phyloP scores from a whole-genome alignment of 2,888 invertebrate species.

The Ophioninae sp. region DNA sequence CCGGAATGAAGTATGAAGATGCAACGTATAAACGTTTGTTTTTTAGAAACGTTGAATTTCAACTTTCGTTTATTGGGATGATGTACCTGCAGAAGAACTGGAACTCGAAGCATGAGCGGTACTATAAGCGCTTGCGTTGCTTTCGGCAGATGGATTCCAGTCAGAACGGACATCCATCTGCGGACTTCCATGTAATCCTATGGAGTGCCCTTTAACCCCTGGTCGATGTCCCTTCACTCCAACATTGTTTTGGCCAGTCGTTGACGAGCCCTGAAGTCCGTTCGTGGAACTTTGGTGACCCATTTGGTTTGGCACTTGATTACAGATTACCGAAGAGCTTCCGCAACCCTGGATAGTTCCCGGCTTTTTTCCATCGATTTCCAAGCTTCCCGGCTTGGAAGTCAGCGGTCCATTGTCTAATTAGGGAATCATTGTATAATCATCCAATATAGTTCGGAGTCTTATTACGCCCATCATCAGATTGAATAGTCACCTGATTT shows the following conservation, averaged over 20 bases:
- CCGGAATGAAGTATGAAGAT: neutral
- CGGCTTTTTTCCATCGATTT: neutral
- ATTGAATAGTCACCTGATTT: neutral
- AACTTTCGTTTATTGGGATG: neutral
- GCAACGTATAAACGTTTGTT: neutral
- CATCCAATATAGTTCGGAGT: neutral
- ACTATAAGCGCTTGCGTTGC: slow-evolving; percentile 34
- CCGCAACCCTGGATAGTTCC: slow-evolving; percentile 11
- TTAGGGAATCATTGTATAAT: neutral
- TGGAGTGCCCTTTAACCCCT: slow-evolving; percentile 48
- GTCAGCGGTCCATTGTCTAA: neutral
- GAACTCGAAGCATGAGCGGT: slow-evolving; percentile 48
- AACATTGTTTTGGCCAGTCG: neutral
- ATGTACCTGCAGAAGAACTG: slow-evolving; percentile 36
- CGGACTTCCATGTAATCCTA: slow-evolving; percentile 26
- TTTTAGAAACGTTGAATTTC: neutral
- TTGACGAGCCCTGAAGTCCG: neutral
- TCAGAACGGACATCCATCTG: slow-evolving; percentile 7
- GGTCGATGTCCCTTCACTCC: slow-evolving; percentile 41
- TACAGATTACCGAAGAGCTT: slow-evolving; percentile 6
- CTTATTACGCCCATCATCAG: neutral
- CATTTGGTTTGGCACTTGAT: neutral
- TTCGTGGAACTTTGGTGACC: neutral
- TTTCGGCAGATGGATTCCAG: slow-evolving; percentile 10
- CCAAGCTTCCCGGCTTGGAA: neutral